These are phyloP conservation scores for Cataglyphis livida DNA, from an alignment of 2,888 invertebrate species.

Conservation along the genomic window DNA sequence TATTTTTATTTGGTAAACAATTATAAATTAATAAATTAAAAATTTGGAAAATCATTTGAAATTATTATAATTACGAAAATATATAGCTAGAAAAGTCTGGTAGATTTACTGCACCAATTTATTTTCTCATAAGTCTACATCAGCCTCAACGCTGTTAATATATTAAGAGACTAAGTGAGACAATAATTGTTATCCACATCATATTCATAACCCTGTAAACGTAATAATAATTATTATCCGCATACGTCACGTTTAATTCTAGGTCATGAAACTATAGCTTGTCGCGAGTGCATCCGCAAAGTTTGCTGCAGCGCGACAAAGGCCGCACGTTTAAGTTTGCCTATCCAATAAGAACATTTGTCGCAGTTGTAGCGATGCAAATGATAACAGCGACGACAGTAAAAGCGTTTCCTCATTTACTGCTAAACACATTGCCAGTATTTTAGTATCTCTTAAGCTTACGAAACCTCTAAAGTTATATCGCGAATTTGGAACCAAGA, in stretches of 20 bases:
- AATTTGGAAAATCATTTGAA: not conserved
- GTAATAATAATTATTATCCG: conserved; percentile 21
- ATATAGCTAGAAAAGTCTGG: not conserved
- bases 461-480: not conserved
- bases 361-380: conserved; percentile 1
- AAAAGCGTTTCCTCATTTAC: not conserved
- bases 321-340: conserved; percentile 23
- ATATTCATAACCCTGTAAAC: not conserved
- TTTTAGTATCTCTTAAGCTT: not conserved
- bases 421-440: conserved; percentile 1
- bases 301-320: conserved; percentile 21
- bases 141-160: not conserved
- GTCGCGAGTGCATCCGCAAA: conserved; percentile 8
- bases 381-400: not conserved
- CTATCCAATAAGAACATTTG: conserved; percentile 33
- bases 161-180: not conserved
- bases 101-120: not conserved
- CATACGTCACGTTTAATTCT: conserved; percentile 19
- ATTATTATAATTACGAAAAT: not conserved
- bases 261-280: conserved; percentile 16
- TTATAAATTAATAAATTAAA: not conserved
- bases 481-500: not conserved
- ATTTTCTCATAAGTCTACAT: not conserved
- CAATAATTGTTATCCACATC: conserved; percentile 24
- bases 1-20: not conserved